Evolutionary conservation across 2,113 vertebrate species (phyloP), one percentile per base, ranked within the genome.

Genomic region (Herpetotheres cachinnans): DNA sequence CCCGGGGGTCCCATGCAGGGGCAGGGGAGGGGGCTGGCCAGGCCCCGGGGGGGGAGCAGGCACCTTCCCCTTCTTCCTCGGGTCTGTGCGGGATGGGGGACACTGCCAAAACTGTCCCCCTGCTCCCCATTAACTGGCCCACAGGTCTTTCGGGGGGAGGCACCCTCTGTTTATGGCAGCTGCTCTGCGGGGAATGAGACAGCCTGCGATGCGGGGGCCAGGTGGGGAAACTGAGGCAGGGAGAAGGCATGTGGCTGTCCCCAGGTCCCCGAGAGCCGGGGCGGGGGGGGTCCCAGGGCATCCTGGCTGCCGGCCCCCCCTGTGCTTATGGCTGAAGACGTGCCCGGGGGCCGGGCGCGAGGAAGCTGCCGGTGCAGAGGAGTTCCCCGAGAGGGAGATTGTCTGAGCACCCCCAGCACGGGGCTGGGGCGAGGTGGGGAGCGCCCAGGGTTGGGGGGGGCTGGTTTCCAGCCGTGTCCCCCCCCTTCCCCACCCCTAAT

Each of bases 401-500:
- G 92, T 95, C 92, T 95, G 95, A 90, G 94, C 92, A 52, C 70
- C 83, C 94, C 94, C 86, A 91, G 83, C 62, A 18, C 4, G 14
- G 89, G 58, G 94, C 87, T 71, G 86, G 93, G 88, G 88, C 3
- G 10, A 71, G 56, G 54, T 3, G 7, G 32, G 79, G 63, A 52
- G 50, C 34, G 32, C 82, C 62, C 36, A 6, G 80, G 63, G 44
- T 11, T 27, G 11, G 10, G n/a, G 29, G 66, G 65, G 54, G 47
- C 50, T 50, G 46, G 80, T 55, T 71, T 54, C 90, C 85, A 74
- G 85, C 93, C 62, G 77, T 69, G 65, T 7, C 19, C 71, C 44
- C 29, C 24, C 7, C 7, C 98, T 13, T 12, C 7, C 38, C 78
- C 46, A 2, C 30, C 82, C 63, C 99, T 98, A 99, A 98, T 99